phyloP scores from a whole-genome alignment of 1,140 invertebrate species.

The Lamellibrachia luymesi region DNA sequence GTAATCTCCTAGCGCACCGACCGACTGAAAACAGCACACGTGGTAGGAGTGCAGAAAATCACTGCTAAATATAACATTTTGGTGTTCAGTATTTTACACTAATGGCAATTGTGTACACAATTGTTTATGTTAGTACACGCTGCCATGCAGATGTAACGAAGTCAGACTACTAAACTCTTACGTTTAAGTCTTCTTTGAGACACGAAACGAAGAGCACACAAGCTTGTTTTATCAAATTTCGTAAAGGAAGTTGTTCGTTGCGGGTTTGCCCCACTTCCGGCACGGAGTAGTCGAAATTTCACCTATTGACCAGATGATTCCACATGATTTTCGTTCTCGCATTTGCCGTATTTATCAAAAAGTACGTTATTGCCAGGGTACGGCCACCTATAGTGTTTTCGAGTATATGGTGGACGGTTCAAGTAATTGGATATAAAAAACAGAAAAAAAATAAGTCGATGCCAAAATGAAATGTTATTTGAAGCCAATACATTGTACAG shows the following conservation, averaged over 20 bases:
- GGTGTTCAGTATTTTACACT: not conserved
- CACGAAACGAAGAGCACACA: not conserved
- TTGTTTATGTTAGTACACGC: not conserved
- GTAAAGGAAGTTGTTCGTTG: not conserved
- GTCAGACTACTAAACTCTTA: not conserved
- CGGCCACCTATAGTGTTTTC: no score
- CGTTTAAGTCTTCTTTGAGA: conserved; percentile 5
- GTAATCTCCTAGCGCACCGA: no score
- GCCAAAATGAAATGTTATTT: no score
- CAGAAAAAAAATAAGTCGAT: no score
- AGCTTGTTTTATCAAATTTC: conserved; percentile 1
- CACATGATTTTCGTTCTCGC: not conserved
- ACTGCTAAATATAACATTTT: not conserved
- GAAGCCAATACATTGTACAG: no score
- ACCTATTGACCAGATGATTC: not conserved
- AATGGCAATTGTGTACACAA: not conserved
- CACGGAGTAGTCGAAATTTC: not conserved
- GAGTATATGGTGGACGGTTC: no score
- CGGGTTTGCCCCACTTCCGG: not conserved
- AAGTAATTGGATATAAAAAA: no score
- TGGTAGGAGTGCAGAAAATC: not conserved
- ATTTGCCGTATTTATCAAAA: no score
- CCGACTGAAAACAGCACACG: not conserved
- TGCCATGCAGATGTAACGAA: not conserved
- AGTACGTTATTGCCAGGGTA: no score